phyloP scores from a whole-genome alignment of 1,140 invertebrate species.

The Paracyclopina nana region DNA sequence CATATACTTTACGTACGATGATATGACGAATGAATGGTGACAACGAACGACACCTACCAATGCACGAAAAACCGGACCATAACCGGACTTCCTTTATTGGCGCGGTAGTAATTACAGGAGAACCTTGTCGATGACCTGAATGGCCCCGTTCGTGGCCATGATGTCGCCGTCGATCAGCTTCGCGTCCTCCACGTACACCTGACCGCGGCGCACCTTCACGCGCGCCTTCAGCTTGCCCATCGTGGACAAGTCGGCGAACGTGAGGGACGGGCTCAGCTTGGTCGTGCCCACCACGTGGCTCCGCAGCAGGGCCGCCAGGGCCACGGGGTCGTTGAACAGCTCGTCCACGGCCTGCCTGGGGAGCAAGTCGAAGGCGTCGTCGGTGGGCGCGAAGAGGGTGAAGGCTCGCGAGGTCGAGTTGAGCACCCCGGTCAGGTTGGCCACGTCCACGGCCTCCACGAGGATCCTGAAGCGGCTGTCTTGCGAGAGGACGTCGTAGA shows the following conservation, averaged over 20 bases:
- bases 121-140: neutral
- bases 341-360: neutral
- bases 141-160: neutral
- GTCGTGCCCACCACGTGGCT: neutral
- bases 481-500: neutral
- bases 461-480: neutral
- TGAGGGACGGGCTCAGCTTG: neutral
- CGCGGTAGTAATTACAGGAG: too few species aligned
- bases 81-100: too few species aligned
- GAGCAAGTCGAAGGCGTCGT: conserved; percentile 31
- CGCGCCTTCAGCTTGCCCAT: neutral
- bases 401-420: conserved; percentile 24
- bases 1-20: too few species aligned
- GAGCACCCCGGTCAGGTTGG: neutral
- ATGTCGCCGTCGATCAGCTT: neutral
- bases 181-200: neutral
- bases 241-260: neutral
- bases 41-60: too few species aligned
- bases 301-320: neutral
- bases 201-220: neutral
- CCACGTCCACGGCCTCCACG: neutral
- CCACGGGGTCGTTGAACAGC: neutral
- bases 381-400: conserved; percentile 33
- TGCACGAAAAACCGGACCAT: too few species aligned
- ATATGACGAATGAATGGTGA: too few species aligned